phyloP scores from a whole-genome alignment of 2,888 invertebrate species.

The Melinopterus prodromus region DNA sequence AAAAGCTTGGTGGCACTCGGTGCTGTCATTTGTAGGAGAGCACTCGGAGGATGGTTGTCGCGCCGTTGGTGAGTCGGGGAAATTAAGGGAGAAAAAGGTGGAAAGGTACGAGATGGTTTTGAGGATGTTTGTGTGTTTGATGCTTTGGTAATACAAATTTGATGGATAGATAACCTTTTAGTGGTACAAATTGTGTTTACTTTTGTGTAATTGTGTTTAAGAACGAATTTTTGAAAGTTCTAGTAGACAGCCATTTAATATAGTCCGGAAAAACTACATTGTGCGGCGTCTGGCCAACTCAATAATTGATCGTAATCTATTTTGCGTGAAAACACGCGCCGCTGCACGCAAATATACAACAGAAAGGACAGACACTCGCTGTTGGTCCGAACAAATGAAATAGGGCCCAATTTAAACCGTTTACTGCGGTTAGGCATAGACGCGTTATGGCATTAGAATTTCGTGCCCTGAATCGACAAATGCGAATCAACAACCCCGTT shows the following conservation, averaged over 20 bases:
- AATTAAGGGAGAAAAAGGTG: background rate
- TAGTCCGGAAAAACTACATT: background rate
- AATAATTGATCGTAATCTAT: background rate
- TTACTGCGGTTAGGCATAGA: background rate
- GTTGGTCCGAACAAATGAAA: background rate
- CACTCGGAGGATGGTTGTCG: background rate
- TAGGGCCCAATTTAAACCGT: background rate
- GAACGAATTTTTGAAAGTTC: no score
- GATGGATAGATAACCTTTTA: no score
- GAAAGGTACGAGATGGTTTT: background rate
- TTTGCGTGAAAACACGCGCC: background rate
- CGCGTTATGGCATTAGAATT: slow-evolving; percentile 4
- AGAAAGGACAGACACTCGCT: background rate
- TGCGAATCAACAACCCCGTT: background rate
- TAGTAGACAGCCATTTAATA: background rate
- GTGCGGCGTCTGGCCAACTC: background rate
- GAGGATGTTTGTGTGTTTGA: background rate
- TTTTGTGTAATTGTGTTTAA: no score
- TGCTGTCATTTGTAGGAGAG: background rate
- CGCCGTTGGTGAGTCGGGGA: background rate
- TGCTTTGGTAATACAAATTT: no score
- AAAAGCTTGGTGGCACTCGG: slow-evolving; percentile 14
- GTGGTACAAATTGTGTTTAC: no score
- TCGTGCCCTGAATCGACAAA: background rate
- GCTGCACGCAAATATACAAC: background rate